These are phyloP conservation scores for Oreochromis tanganicae DNA, from an alignment of 2,113 vertebrate genomes.

Conservation along the genomic window DNA sequence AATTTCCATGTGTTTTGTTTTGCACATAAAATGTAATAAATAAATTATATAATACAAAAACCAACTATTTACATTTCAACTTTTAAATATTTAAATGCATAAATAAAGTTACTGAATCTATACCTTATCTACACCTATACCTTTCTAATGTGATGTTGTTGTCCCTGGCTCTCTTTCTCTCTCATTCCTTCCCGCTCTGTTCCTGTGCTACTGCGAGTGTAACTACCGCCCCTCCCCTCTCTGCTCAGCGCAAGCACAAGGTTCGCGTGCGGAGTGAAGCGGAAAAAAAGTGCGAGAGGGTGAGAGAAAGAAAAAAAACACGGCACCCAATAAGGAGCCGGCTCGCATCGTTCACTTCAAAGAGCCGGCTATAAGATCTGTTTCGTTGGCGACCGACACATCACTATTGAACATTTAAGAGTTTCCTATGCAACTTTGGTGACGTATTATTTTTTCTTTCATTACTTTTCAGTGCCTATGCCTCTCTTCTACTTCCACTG, in stretches of 20 bases:
- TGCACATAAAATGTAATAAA: background rate
- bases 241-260: background rate
- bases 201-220: accelerated
- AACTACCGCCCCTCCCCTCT: accelerated
- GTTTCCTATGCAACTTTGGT: background rate
- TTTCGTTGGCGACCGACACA: accelerated
- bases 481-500: background rate
- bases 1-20: too few relatives aligned
- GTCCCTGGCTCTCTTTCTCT: accelerated
- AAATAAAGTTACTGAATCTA: background rate
- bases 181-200: accelerated
- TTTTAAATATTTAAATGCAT: background rate
- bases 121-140: background rate
- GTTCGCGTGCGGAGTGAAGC: accelerated
- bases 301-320: accelerated
- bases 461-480: background rate
- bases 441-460: background rate
- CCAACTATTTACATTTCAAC: accelerated
- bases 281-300: accelerated
- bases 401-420: background rate
- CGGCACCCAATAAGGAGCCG: too few relatives aligned
- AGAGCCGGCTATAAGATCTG: background rate
- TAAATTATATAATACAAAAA: background rate
- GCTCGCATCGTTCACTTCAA: accelerated
- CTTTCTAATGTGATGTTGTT: accelerated